Evolutionary conservation across 2,113 vertebrate species (phyloP).

Genomic region (Eonycteris spelaea): DNA sequence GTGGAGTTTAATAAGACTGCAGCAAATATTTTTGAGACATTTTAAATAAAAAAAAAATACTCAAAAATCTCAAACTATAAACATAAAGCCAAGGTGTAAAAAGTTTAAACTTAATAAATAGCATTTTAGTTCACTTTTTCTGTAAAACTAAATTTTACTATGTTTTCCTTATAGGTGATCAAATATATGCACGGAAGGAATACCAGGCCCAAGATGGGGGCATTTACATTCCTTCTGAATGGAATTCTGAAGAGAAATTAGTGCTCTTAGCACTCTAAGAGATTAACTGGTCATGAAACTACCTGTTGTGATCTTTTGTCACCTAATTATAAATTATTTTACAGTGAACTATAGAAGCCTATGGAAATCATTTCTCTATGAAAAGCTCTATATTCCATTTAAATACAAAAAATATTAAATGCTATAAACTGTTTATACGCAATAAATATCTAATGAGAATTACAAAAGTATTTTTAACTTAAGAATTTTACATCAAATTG

Average conservation of each 20-base stretch:
- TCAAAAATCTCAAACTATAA: conserved; percentile 49
- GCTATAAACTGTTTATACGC: background rate
- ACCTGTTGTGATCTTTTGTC: conserved; percentile 1
- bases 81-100: background rate
- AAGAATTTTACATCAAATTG: background rate
- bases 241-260: background rate
- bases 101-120: background rate
- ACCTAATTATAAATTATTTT: conserved; percentile 35
- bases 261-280: background rate
- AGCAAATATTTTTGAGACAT: conserved; percentile 74
- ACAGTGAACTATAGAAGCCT: conserved; percentile 14
- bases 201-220: background rate
- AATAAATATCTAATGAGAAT: background rate
- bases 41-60: conserved; percentile 43
- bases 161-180: background rate
- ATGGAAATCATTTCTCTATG: background rate
- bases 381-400: background rate
- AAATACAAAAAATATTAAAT: background rate
- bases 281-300: background rate
- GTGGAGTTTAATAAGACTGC: conserved; percentile 73
- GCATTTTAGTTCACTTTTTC: conserved; percentile 46
- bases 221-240: background rate
- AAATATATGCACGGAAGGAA: conserved; percentile 28
- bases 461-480: background rate
- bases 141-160: conserved; percentile 26